Base-by-base conservation (phyloP, 2,113 vertebrate genomes). In the Thinocorus orbignyianus region DNA sequence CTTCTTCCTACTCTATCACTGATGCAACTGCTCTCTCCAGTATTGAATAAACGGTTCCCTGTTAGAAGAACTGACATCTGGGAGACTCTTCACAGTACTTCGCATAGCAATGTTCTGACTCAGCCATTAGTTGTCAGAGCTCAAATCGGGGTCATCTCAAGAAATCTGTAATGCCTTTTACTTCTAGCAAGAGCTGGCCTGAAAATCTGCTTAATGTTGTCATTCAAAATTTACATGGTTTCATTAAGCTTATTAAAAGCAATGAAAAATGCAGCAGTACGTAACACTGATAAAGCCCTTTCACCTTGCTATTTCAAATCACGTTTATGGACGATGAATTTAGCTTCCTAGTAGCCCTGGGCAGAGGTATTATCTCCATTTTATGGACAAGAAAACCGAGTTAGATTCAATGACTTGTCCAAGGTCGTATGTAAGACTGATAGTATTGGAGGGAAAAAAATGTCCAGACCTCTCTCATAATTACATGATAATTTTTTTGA, bases 341-440 rank as follows among this genome's bases (percentile, higher is more conserved):
- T 92, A 95, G 83, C 86, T 96, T 97, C 82, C 55, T 33, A 64
- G 68, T 95, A 96, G 96, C 96, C 93, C 91, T 94, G 86, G 92
- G 96, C 88, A 81, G 93, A 96, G 91, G 93, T 91, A 96, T 96
- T 96, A 96, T 92, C 93, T 96, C 80, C 52, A 72, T 94, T 96
- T 94, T 94, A 96, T 96, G 91, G 95, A 94, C 89, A 94, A 49
- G 95, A 96, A 96, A 97, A 97, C 95, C 44, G 83, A 96, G 86
- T 93, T 97, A 95, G 88, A 95, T 96, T 95, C 95, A 96, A 89
- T 97, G 96, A 93, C 96, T 89, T 94, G 88, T 95, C 95, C 92
- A 96, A 95, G 96, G 95, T 96, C 91, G 46, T 89, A 73, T 0
- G 0, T 91, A 96, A 94, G 78, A 92, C 69, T 87, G 83, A 92